Evolutionary conservation across 2,888 invertebrate genomes (phyloP), one percentile per base, ranked within the genome.

Genomic region (Muschampia plurimacula): DNA sequence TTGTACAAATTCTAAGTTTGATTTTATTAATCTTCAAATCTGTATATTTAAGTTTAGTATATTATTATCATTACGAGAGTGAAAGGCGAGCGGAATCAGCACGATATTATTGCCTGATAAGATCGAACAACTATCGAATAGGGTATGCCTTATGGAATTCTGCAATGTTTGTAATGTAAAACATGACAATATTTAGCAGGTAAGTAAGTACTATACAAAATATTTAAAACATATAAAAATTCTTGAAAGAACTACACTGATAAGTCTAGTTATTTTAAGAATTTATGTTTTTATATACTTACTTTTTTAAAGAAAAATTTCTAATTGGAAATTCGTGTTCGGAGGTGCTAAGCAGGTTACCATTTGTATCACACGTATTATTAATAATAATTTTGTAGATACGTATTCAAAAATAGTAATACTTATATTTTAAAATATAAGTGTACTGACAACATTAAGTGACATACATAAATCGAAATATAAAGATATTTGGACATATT

Each of bases 341-440:
- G 80, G 81, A 86, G 91, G 90, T 92, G 91, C 91, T 92, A 88
- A 79, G 82, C 84, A 84, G 83, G 91, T 92, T 92, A 92, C 92
- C 92, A 91, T 87, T 84, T 83, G 84, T 86, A 84, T 86, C 82
- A 82, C 85, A 82, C 83, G 75, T 72, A 72, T 72, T 72, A 72
- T 72, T 72, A 72, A 28, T 67, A 67, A 67, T 72, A 72, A 71
- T 72, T 72, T 72, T 72, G 67, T 72, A 67, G 72, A 72, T 72
- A 72, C 72, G 62, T 72, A 55, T 49, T 49, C 10, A 67, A 15
- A 49, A 55, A 32, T 15, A 55, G 39, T n/a, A 55, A 55, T 55
- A 55, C 52, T 55, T 55, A 44, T 55, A 15, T 67, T 55, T 55
- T 15, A 67, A 67, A 59, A 32, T 22, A 22, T 55, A 9, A 55